These are phyloP conservation scores for Gnathonemus echidnorhynchus DNA, from an alignment of 2,113 vertebrate genomes.

Conservation along the genomic window DNA sequence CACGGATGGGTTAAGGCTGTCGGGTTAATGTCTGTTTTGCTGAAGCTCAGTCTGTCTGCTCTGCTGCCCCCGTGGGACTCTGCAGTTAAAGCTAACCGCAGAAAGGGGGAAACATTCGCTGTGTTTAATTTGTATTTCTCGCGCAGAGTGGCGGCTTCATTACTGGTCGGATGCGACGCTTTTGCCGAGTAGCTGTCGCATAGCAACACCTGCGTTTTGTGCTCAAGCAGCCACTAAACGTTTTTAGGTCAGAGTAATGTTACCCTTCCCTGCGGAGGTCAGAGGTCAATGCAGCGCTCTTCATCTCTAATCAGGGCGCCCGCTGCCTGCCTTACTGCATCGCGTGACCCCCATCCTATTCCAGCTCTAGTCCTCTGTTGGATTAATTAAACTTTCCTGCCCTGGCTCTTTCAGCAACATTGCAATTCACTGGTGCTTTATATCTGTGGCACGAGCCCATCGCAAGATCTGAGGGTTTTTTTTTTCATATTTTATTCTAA, in stretches of 20 bases:
- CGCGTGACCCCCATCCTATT: neutral
- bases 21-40: neutral
- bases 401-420: neutral
- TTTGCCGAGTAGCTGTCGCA: neutral
- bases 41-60: neutral
- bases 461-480: neutral
- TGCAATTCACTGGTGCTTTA: neutral
- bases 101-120: neutral
- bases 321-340: neutral
- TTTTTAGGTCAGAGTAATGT: constrained; percentile 10
- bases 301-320: constrained; percentile 6
- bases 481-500: neutral
- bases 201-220: constrained; percentile 1
- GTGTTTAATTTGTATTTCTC: neutral
- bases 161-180: neutral
- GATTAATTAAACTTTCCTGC: neutral
- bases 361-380: neutral
- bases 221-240: neutral
- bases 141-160: neutral
- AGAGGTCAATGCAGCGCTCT: neutral
- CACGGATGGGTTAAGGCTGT: neutral
- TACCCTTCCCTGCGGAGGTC: constrained; percentile 2
- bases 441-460: neutral
- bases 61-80: neutral
- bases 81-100: neutral